Percentiles rank a stretch among this genome's conserved stretches.
Conservation (phyloP, 2,797 vertebrate genomes). For the Enteromius anoplus region DNA sequence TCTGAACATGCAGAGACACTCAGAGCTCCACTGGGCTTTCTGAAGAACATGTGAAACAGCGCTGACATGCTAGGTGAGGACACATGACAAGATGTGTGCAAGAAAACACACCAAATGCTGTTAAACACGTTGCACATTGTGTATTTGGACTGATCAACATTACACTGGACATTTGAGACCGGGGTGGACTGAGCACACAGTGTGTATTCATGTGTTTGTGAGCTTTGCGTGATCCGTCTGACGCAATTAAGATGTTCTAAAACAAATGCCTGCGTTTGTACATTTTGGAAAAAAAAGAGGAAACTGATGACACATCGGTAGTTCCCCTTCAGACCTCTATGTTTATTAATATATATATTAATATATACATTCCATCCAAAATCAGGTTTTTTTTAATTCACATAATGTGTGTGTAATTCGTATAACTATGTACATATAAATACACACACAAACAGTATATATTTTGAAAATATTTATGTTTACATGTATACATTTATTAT, state of each 20-base stretch:
- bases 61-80: background rate
- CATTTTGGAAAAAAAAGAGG: conserved; percentile 31
- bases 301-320: conserved; percentile 20
- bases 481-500: no score
- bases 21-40: background rate
- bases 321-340: conserved; percentile 4
- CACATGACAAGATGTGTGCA: background rate
- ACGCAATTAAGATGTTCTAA: conserved; percentile 14
- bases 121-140: background rate
- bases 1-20: conserved; percentile 47
- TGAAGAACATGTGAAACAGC: background rate
- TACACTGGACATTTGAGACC: background rate
- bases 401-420: no score
- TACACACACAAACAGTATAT: background rate
- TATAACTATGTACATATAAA: background rate
- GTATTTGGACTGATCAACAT: background rate
- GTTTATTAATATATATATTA: background rate
- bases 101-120: background rate
- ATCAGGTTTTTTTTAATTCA: no score
- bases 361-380: background rate
- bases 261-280: conserved; percentile 31
- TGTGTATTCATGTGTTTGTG: background rate
- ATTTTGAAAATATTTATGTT: no score
- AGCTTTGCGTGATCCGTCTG: background rate
- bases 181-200: background rate